Base-by-base conservation (phyloP, 1,140 invertebrate species). In the Meloidogyne exigua region DNA sequence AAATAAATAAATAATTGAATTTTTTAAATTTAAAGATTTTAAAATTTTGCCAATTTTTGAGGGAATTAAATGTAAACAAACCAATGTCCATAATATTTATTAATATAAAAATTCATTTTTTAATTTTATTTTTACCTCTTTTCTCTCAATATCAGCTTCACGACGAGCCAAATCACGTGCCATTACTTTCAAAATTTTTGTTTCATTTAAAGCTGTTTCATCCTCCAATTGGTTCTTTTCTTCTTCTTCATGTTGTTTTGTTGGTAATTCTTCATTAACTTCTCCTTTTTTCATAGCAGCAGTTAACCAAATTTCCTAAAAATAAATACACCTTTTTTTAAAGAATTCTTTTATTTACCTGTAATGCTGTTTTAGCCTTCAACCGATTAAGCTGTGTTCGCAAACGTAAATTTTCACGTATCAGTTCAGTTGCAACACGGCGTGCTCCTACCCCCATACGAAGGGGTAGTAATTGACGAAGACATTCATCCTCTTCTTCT, bases 351-450 rank as follows among this genome's bases (percentile, higher is more conserved):
- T 57, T 49, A 15, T 49, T n/a, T 57, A n/a, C 81, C 26, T 72
- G 75, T 79, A 83, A 64, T 26, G 80, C 80, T 26, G 36, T 77
- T 70, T 83, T 82, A 65, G 69, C 69, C 21, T 71, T 72, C 5
- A 81, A 39, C 3, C 65, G 42, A 63, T 82, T 71, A 39, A 80
- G 75, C 65, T 83, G 62, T n/a, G 69, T 57, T 13, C 81, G 66
- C 21, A 81, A 78, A 5, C 28, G 44, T 4, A 81, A 36, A 66
- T 80, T 81, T 65, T 81, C 80, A 4, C 72, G 57, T 7, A 81
- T 82, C 2, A 81, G 15, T n/a, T 65, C 68, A 32, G 81, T 81
- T n/a, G 81, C 81, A 13, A 68, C 77, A 32, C 66, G 68, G 7
- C 80, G 63, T 10, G 76, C 66, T 25, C 62, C 44, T 10, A 68